phyloP scores from a whole-genome alignment of 1,140 invertebrate species.

The Cecropterus lyciades region DNA sequence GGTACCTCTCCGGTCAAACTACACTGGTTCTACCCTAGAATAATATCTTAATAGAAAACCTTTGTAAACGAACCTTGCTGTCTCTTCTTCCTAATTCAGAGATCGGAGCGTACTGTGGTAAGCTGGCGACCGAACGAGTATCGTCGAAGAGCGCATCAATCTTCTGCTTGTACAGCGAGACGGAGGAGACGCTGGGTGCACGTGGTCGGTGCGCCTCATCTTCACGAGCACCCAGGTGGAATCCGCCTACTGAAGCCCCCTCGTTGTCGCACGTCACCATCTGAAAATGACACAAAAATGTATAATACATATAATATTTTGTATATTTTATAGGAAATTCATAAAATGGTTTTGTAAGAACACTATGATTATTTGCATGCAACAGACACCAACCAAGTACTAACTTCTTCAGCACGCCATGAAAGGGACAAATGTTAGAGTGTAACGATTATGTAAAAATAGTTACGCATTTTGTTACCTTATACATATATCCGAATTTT shows the following conservation, averaged over 20 bases:
- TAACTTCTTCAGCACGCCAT: too few species aligned
- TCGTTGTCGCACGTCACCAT: conserved; percentile 78
- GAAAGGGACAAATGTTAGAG: too few species aligned
- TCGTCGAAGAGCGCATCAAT: conserved; percentile 94
- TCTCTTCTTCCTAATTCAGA: conserved; percentile 76
- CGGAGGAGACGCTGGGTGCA: conserved; percentile 84
- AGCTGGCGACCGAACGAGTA: conserved; percentile 69
- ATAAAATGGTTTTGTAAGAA: too few species aligned
- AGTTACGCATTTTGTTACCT: too few species aligned
- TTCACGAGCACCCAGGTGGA: conserved; percentile 65
- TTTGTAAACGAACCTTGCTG: conserved; percentile 66
- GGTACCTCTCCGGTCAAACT: too few species aligned
- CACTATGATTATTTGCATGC: too few species aligned
- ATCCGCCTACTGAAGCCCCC: conserved; percentile 61
- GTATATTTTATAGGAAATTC: neutral
- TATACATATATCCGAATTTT: too few species aligned
- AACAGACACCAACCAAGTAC: too few species aligned
- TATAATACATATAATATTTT: neutral
- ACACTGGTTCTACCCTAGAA: too few species aligned
- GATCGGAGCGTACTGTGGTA: conserved; percentile 61
- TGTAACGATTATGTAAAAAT: too few species aligned
- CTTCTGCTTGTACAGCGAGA: conserved; percentile 90
- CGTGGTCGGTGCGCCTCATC: conserved; percentile 77
- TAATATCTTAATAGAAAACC: too few species aligned
- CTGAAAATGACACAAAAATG: conserved; percentile 43